Evolutionary conservation across 1,140 invertebrate genomes (phyloP).

Genomic region (Paramacrobiotus metropolitanus): DNA sequence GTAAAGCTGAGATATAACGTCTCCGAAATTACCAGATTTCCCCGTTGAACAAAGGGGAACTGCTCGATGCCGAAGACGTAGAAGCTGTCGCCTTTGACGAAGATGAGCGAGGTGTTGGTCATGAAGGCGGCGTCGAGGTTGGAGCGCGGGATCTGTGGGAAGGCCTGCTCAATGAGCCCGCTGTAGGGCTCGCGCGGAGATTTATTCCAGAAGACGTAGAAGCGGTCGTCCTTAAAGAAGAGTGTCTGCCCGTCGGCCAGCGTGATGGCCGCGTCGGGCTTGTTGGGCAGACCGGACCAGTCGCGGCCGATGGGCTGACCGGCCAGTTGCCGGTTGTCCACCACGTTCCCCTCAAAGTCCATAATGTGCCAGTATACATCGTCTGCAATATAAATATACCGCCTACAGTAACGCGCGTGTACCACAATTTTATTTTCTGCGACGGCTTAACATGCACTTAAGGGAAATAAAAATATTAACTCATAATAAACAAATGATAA

Average conservation of each 20-base stretch:
- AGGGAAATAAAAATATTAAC: too few species aligned
- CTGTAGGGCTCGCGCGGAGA: not conserved
- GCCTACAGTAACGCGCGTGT: too few species aligned
- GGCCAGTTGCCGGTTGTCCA: not conserved
- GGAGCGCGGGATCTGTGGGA: not conserved
- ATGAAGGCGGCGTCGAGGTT: not conserved
- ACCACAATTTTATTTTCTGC: too few species aligned
- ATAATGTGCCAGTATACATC: not conserved
- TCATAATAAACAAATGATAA: too few species aligned
- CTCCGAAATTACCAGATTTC: not conserved
- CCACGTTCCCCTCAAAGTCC: not conserved
- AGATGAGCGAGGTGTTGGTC: not conserved
- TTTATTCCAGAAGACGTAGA: not conserved
- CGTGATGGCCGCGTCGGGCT: not conserved
- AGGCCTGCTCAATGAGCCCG: not conserved
- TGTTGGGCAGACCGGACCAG: not conserved
- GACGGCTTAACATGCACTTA: too few species aligned
- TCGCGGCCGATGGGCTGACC: not conserved
- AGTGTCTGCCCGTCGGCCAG: not conserved
- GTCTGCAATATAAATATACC: too few species aligned
- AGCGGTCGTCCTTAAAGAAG: not conserved
- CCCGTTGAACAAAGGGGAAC: constrained; percentile 1
- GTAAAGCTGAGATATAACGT: not conserved
- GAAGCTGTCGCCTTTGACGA: not conserved
- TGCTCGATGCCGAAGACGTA: not conserved